Evolutionary conservation across 1,140 invertebrate genomes (phyloP).

Genomic region (Tenebrio molitor): DNA sequence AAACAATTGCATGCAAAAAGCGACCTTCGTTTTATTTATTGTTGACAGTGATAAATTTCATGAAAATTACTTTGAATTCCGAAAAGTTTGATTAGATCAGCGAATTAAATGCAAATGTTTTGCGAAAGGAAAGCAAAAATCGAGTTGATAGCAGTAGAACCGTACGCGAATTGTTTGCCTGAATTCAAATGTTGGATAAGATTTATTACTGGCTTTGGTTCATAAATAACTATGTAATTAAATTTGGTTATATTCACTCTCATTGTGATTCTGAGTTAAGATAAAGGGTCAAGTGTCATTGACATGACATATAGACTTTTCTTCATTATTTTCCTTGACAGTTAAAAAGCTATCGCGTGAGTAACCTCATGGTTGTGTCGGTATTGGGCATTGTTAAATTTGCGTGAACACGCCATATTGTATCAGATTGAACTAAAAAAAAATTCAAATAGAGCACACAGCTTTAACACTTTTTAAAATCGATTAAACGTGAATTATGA

Average conservation of each 20-base stretch:
- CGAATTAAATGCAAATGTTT: neutral
- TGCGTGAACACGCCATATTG: conserved; percentile 5
- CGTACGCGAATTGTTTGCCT: too few relatives aligned
- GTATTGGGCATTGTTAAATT: conserved; percentile 24
- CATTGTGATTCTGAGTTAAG: neutral
- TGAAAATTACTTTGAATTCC: neutral
- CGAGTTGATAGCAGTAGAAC: neutral
- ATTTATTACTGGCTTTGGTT: neutral
- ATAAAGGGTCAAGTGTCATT: conserved; percentile 18
- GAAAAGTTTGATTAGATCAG: neutral
- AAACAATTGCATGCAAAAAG: neutral
- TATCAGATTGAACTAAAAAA: conserved; percentile 11
- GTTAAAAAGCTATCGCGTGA: conserved; percentile 17
- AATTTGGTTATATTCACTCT: neutral
- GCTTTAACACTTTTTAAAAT: conserved; percentile 16
- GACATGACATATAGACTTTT: conserved; percentile 5
- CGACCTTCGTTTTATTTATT: neutral
- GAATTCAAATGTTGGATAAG: too few relatives aligned
- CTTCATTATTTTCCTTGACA: conserved; percentile 27
- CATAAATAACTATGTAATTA: conserved; percentile 14
- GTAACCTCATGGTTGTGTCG: conserved; percentile 1
- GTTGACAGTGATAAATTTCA: conserved; percentile 16
- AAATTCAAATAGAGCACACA: conserved; percentile 4
- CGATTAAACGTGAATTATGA: conserved; percentile 5
- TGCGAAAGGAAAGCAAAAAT: neutral